Conservation (phyloP, 2,888 invertebrate genomes). For the Fragum sueziense region DNA sequence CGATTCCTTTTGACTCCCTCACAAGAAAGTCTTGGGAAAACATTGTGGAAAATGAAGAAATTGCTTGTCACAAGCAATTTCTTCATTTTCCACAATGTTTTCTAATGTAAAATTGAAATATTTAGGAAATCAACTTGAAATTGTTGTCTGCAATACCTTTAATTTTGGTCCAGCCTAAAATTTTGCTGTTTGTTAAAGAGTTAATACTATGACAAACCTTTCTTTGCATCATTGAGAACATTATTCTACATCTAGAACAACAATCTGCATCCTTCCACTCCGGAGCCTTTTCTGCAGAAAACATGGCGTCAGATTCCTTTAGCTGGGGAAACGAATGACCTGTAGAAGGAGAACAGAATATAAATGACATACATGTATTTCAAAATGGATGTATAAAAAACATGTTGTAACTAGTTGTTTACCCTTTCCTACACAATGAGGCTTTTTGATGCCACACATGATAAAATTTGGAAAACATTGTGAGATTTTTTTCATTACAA, state of each 20-base stretch:
- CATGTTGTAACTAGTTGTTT: neutral
- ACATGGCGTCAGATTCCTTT: conserved; percentile 99
- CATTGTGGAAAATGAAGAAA: too few species aligned
- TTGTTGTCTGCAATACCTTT: too few species aligned
- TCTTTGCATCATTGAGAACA: conserved; percentile 91
- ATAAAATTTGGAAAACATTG: neutral
- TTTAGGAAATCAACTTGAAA: too few species aligned
- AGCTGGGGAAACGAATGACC: conserved; percentile 93
- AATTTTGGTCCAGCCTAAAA: too few species aligned
- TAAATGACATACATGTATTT: neutral
- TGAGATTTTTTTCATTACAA: neutral
- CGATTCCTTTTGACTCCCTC: too few species aligned
- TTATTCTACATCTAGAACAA: conserved; percentile 96
- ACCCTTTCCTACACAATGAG: neutral
- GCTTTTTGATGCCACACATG: neutral
- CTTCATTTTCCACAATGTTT: too few species aligned
- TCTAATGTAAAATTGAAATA: too few species aligned
- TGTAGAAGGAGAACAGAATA: conserved; percentile 55
- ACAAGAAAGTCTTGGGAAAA: too few species aligned
- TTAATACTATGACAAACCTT: conserved; percentile 84
- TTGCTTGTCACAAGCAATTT: too few species aligned
- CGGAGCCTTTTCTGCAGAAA: conserved; percentile 97
- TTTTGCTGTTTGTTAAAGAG: too few species aligned
- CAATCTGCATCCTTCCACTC: conserved; percentile 98
- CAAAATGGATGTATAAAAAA: neutral